Percentiles rank a stretch among this genome's conserved stretches.
phyloP scores from a whole-genome alignment of 2,888 invertebrate genomes.

The Dendrolimus pini region DNA sequence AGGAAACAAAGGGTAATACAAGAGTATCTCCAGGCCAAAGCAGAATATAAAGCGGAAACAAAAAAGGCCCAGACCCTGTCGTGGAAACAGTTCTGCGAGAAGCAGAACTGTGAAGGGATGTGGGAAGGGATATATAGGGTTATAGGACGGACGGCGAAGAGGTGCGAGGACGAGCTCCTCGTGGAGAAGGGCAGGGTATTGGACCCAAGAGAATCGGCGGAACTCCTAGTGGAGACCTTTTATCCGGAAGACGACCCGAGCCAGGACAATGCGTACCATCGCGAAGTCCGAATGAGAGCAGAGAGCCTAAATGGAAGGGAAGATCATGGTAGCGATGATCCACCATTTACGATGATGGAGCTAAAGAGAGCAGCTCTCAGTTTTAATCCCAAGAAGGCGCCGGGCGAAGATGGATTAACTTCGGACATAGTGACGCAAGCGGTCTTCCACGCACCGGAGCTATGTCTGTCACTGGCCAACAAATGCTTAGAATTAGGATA shows the following conservation, averaged over 20 bases:
- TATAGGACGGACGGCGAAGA: slow-evolving; percentile 1
- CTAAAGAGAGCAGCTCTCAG: slow-evolving; percentile 1
- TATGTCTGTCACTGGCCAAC: too few relatives aligned
- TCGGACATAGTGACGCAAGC: slow-evolving; percentile 12
- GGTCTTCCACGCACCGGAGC: too few relatives aligned
- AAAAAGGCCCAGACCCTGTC: slow-evolving; percentile 3
- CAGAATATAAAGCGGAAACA: background rate
- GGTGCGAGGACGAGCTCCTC: slow-evolving; percentile 4
- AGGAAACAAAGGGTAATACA: slow-evolving; percentile 3
- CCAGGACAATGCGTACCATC: background rate
- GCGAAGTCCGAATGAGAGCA: background rate
- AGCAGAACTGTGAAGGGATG: too few relatives aligned
- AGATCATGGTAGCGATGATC: slow-evolving; percentile 3
- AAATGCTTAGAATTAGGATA: background rate
- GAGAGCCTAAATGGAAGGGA: background rate
- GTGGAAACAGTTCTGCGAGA: background rate
- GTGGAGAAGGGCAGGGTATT: background rate
- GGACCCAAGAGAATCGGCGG: background rate
- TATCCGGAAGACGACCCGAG: slow-evolving; percentile 2
- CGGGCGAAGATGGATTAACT: slow-evolving; percentile 14
- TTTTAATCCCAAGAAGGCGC: slow-evolving; percentile 14
- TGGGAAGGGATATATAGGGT: slow-evolving; percentile 1
- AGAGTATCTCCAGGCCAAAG: slow-evolving; percentile 4
- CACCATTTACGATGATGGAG: slow-evolving; percentile 9
- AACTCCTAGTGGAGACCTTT: background rate